Evolutionary conservation across 2,113 vertebrate genomes (phyloP).

Genomic region (Chlorodrepanis virens): DNA sequence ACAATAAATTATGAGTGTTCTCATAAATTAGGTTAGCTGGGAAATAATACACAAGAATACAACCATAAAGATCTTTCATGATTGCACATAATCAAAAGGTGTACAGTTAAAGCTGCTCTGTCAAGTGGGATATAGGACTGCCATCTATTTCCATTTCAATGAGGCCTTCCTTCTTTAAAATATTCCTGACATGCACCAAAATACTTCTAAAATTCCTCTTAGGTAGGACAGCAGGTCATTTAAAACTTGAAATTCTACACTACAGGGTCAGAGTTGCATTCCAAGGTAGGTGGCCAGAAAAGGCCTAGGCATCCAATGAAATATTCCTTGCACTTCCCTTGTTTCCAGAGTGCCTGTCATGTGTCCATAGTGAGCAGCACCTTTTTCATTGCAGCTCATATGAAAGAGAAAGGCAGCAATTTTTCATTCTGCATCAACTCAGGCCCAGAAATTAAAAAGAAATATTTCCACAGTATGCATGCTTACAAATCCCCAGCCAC

Average conservation of each 20-base stretch:
- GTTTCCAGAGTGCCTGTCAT: neutral
- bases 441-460: neutral
- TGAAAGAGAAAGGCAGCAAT: neutral
- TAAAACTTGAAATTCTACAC: neutral
- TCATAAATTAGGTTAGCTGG: neutral
- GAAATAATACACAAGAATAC: neutral
- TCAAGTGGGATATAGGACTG: neutral
- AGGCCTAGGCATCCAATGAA: neutral
- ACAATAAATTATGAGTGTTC: neutral
- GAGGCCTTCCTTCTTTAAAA: neutral
- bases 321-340: neutral
- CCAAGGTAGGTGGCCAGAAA: neutral
- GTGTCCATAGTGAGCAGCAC: neutral
- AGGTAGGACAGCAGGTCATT: neutral
- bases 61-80: neutral
- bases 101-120: neutral
- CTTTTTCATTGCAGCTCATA: neutral
- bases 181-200: neutral
- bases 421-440: neutral
- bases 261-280: neutral
- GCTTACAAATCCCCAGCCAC: neutral
- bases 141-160: neutral
- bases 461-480: neutral
- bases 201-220: neutral
- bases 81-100: neutral